phyloP scores from a whole-genome alignment of 2,888 invertebrate genomes.

The Diarsia rubi region DNA sequence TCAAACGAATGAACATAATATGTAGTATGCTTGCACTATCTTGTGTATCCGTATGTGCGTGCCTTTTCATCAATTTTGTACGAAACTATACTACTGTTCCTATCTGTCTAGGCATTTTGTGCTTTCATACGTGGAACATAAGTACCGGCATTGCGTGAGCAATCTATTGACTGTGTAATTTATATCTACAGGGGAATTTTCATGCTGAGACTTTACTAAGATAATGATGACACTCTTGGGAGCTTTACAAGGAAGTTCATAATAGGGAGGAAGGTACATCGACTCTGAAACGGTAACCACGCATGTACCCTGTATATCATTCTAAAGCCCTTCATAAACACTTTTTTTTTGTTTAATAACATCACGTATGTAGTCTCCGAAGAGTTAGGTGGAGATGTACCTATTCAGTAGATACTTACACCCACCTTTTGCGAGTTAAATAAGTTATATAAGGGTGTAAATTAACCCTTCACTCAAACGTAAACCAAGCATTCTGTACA shows the following conservation, averaged over 20 bases:
- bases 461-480: too few relatives aligned
- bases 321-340: too few relatives aligned
- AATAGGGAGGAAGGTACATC: neutral
- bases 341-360: too few relatives aligned
- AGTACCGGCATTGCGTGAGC: constrained; percentile 69
- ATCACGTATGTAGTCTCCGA: too few relatives aligned
- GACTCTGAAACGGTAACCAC: too few relatives aligned
- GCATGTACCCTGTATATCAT: too few relatives aligned
- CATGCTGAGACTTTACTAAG: constrained; percentile 58
- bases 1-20: neutral
- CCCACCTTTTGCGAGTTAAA: too few relatives aligned
- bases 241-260: constrained; percentile 6
- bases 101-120: constrained; percentile 3
- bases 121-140: constrained; percentile 48
- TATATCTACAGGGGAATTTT: constrained; percentile 59
- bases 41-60: neutral
- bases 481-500: too few relatives aligned
- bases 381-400: too few relatives aligned
- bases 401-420: too few relatives aligned
- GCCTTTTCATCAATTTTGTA: neutral
- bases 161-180: constrained; percentile 72
- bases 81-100: constrained; percentile 4
- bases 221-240: constrained; percentile 51
- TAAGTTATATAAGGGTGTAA: too few relatives aligned
- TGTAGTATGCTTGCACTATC: neutral